Conservation (phyloP, 2,113 vertebrate genomes). For the Lepisosteus osseus region DNA sequence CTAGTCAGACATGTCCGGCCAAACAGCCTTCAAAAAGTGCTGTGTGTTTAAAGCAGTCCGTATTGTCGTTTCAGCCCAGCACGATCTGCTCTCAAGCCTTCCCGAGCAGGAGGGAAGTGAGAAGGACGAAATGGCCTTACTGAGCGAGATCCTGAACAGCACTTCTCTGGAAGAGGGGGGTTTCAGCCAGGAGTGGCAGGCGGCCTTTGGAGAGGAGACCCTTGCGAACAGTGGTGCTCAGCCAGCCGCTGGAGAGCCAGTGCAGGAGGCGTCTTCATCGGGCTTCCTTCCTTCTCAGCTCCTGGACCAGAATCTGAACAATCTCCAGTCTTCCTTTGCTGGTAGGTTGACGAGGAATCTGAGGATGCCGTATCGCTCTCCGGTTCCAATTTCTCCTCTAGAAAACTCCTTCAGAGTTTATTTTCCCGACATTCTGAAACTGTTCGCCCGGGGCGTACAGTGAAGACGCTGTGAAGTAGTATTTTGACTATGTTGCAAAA, state of each 20-base stretch:
- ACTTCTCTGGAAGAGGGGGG: conserved; percentile 77
- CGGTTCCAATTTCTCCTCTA: too few relatives aligned
- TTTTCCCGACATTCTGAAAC: too few relatives aligned
- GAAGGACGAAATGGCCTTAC: conserved; percentile 74
- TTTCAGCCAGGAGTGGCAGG: conserved; percentile 83
- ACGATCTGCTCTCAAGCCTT: conserved; percentile 44
- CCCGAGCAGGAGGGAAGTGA: conserved; percentile 63
- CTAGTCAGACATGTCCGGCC: too few relatives aligned
- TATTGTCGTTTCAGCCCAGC: conserved; percentile 46
- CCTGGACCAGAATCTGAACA: conserved; percentile 83
- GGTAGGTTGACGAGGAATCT: conserved; percentile 52
- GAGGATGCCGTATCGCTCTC: too few relatives aligned
- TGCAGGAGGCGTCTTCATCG: conserved; percentile 43
- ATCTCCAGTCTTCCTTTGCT: conserved; percentile 69
- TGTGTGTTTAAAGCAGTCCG: too few relatives aligned
- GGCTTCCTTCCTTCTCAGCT: conserved; percentile 91
- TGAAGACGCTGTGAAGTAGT: too few relatives aligned
- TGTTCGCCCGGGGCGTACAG: too few relatives aligned
- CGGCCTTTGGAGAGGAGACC: conserved; percentile 75
- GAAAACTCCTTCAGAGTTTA: too few relatives aligned
- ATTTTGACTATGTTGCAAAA: too few relatives aligned
- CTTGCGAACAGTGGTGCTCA: conserved; percentile 28
- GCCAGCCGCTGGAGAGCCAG: conserved; percentile 53
- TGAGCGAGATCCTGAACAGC: conserved; percentile 83
- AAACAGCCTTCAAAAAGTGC: too few relatives aligned